Percentiles rank a stretch among this genome's conserved stretches.
Conservation (phyloP, 2,113 vertebrate species). For the Struthidea cinerea region DNA sequence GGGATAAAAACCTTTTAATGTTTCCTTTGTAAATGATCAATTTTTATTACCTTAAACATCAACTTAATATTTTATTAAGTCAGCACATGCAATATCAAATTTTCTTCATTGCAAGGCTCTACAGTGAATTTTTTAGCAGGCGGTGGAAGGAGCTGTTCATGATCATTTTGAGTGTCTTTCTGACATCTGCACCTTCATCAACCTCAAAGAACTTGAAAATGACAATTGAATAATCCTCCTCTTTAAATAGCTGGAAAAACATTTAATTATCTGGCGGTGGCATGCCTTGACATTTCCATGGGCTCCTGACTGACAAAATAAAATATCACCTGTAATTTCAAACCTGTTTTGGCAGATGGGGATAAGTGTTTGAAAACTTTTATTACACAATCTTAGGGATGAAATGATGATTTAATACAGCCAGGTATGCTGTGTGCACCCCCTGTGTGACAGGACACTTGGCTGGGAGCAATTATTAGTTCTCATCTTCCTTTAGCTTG, state of each 20-base stretch:
- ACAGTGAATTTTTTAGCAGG: not conserved
- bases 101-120: not conserved
- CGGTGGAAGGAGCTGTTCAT: not conserved
- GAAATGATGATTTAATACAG: constrained; percentile 56
- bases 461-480: not conserved
- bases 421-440: not conserved
- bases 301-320: constrained; percentile 54
- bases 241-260: constrained; percentile 39
- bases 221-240: constrained; percentile 56
- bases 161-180: not conserved
- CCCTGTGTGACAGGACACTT: not conserved
- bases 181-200: constrained; percentile 41
- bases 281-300: constrained; percentile 45
- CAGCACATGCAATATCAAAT: not conserved
- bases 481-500: not conserved
- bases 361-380: constrained; percentile 36
- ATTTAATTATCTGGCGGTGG: not conserved
- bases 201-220: constrained; percentile 48
- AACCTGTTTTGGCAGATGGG: constrained; percentile 56
- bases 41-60: not conserved
- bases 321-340: constrained; percentile 62
- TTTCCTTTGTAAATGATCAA: not conserved
- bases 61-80: not conserved
- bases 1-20: not conserved
- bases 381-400: constrained; percentile 34